Conservation (phyloP, 2,113 vertebrate species). For the Eleginops maclovinus region DNA sequence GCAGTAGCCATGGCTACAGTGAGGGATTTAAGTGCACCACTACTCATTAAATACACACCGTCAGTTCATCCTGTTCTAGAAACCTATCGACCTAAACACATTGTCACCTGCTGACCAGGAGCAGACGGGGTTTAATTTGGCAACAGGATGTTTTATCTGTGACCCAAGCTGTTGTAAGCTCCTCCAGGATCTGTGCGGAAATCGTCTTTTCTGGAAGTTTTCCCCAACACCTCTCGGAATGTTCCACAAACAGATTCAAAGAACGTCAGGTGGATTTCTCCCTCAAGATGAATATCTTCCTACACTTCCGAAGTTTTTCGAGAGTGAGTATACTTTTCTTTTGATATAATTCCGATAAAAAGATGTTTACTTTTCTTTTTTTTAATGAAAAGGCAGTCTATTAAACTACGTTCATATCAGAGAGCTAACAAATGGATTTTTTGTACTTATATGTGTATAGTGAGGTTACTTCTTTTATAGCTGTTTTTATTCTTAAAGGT, state of each 20-base stretch:
- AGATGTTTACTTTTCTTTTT: background rate
- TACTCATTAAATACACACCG: background rate
- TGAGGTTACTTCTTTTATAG: background rate
- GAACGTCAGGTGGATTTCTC: conserved; percentile 10
- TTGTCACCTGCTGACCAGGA: background rate
- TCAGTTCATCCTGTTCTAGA: background rate
- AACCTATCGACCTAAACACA: background rate
- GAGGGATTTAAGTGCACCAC: background rate
- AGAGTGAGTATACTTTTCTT: conserved; percentile 61
- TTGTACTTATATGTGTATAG: background rate
- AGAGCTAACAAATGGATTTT: background rate
- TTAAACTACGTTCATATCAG: background rate
- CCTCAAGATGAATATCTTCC: conserved; percentile 51
- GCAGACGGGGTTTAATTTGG: background rate
- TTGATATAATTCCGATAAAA: background rate
- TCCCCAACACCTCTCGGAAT: conserved; percentile 47
- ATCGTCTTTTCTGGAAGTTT: conserved; percentile 28
- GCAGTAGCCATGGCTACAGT: conserved; percentile 30
- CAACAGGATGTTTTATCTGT: background rate
- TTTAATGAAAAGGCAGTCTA: too few species aligned
- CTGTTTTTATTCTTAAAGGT: background rate
- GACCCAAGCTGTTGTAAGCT: too few species aligned
- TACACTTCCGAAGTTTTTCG: conserved; percentile 55
- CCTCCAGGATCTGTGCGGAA: background rate
- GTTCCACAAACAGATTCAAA: conserved; percentile 10